phyloP scores from a whole-genome alignment of 2,797 vertebrate species.

The Anniella stebbinsi region DNA sequence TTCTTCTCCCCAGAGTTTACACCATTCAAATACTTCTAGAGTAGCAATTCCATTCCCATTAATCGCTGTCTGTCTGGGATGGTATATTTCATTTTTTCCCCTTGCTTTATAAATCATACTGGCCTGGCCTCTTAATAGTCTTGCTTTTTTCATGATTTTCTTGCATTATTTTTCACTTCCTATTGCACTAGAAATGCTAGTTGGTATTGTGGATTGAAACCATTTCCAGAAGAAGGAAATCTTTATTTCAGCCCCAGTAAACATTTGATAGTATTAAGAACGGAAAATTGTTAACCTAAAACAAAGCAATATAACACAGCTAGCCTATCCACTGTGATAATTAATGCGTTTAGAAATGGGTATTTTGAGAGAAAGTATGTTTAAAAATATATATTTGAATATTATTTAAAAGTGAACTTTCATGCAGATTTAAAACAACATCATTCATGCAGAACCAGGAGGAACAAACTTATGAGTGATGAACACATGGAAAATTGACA shows the following conservation, averaged over 20 bases:
- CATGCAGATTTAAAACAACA: too few relatives aligned
- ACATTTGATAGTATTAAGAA: too few relatives aligned
- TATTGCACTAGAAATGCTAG: neutral
- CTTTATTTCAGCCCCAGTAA: neutral
- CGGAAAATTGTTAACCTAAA: too few relatives aligned
- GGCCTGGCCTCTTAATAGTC: neutral
- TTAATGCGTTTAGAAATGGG: too few relatives aligned
- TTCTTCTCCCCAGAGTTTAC: neutral
- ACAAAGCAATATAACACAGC: too few relatives aligned
- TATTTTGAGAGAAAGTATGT: too few relatives aligned
- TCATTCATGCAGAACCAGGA: neutral
- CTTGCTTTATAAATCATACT: neutral
- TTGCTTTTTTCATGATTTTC: neutral
- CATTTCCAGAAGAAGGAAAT: neutral
- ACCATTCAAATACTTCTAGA: conserved; percentile 14
- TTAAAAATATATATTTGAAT: too few relatives aligned
- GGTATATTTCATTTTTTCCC: neutral
- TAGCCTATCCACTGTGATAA: neutral
- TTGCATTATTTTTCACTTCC: neutral
- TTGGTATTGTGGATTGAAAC: neutral
- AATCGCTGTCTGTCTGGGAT: neutral
- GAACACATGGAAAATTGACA: neutral
- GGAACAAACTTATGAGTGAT: neutral
- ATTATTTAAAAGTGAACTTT: too few relatives aligned
- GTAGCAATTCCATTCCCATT: neutral